Evolutionary conservation across 37 sponge, comb jelly and placozoan genomes (phyloP).

Genomic region (Haliclona indistincta): DNA sequence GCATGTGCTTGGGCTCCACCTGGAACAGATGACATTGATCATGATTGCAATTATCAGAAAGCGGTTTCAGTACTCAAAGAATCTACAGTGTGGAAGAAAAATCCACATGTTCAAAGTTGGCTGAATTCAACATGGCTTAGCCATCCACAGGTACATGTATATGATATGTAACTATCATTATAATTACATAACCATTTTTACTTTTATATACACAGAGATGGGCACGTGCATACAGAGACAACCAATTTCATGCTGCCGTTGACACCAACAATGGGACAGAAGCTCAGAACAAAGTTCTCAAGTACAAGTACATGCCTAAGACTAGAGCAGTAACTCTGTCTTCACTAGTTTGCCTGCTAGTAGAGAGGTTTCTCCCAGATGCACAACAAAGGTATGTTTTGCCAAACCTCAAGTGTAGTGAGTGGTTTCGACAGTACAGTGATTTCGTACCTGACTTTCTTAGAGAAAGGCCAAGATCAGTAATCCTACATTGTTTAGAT

Average conservation of each 20-base stretch:
- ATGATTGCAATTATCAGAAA: not conserved
- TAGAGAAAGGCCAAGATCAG: not conserved
- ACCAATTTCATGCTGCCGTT: too few species aligned
- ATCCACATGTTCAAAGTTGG: not conserved
- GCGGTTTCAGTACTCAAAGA: not conserved
- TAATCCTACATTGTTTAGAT: conserved; percentile 1
- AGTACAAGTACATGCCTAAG: too few species aligned
- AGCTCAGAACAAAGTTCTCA: too few species aligned
- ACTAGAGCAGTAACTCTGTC: too few species aligned
- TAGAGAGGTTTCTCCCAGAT: conserved; percentile 7
- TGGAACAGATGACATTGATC: not conserved
- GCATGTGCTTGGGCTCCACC: conserved; percentile 12
- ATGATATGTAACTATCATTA: not conserved
- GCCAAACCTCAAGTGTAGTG: not conserved
- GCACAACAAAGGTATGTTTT: conserved; percentile 1
- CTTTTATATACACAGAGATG: too few species aligned
- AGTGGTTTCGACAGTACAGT: conserved; percentile 6
- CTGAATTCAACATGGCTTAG: not conserved
- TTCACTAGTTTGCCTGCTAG: not conserved
- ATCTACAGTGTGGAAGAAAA: not conserved
- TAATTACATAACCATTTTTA: not conserved
- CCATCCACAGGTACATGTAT: not conserved
- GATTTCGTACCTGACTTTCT: not conserved
- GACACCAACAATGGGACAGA: too few species aligned
- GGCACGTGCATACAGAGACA: too few species aligned